Evolutionary conservation across 2,888 invertebrate species (phyloP).

Genomic region (Cryptocephalus primarius): DNA sequence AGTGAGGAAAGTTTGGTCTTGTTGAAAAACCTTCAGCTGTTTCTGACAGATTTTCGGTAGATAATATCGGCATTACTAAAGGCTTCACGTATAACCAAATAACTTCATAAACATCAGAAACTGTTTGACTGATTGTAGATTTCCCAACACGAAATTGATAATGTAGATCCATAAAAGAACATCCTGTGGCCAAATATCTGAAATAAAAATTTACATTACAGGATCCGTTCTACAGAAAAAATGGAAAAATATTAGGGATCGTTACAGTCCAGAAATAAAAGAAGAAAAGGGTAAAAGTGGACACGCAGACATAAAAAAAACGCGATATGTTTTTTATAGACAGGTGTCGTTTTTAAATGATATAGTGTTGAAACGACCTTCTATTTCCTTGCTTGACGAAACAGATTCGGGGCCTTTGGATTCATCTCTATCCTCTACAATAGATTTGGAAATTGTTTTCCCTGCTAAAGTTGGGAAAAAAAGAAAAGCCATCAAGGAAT

Average conservation of each 20-base stretch:
- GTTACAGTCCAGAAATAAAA: neutral
- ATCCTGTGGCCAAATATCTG: no score
- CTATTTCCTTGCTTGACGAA: no score
- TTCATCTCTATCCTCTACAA: no score
- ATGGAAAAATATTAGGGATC: neutral
- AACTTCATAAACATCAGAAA: constrained; percentile 1
- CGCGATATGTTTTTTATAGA: neutral
- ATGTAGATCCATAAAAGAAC: no score
- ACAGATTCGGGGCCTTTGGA: no score
- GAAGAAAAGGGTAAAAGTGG: neutral
- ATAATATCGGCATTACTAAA: no score
- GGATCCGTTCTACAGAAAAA: neutral
- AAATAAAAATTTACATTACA: neutral
- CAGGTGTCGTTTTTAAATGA: neutral
- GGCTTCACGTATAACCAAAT: constrained; percentile 3
- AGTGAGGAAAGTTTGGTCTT: constrained; percentile 2
- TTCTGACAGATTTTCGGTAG: neutral
- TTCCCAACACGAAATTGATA: constrained; percentile 2
- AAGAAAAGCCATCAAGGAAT: no score
- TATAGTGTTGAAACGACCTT: no score
- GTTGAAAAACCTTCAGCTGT: no score
- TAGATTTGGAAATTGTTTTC: no score
- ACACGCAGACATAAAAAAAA: neutral
- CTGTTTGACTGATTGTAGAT: constrained; percentile 1
- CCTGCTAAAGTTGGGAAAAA: no score